phyloP scores from a whole-genome alignment of 2,888 invertebrate species.

The Salpingus planirostris region DNA sequence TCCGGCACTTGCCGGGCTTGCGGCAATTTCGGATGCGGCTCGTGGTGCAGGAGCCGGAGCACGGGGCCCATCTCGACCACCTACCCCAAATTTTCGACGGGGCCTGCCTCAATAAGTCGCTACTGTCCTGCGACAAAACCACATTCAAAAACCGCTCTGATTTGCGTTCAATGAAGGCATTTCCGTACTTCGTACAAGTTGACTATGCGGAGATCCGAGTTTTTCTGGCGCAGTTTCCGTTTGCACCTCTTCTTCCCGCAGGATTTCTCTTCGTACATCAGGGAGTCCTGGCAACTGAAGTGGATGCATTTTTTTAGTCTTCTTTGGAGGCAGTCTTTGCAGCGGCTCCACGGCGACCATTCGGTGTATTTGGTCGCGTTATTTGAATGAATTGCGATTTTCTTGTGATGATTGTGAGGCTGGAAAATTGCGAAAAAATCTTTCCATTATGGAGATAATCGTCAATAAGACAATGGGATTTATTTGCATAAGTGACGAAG shows the following conservation, averaged over 20 bases:
- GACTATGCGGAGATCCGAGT: constrained; percentile 31
- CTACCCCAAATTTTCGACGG: constrained; percentile 52
- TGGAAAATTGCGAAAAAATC: too few species aligned
- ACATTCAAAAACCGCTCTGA: too few species aligned
- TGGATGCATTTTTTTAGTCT: constrained; percentile 65
- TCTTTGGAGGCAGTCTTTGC: constrained; percentile 49
- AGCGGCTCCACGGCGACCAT: constrained; percentile 37
- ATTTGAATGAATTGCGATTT: too few species aligned
- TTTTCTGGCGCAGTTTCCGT: constrained; percentile 37
- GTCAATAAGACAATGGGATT: too few species aligned
- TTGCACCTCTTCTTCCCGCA: constrained; percentile 36
- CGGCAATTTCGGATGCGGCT: constrained; percentile 69
- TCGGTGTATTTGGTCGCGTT: constrained; percentile 15
- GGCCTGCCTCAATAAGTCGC: constrained; percentile 27
- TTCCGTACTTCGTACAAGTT: constrained; percentile 26
- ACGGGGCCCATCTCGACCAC: constrained; percentile 80
- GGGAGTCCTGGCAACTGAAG: constrained; percentile 28
- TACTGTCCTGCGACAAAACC: constrained; percentile 31
- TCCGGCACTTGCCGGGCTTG: constrained; percentile 64
- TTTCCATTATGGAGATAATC: too few species aligned
- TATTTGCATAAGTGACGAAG: too few species aligned
- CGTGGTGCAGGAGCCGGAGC: constrained; percentile 71
- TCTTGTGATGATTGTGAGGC: too few species aligned
- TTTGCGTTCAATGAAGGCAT: too few species aligned
- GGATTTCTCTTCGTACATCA: constrained; percentile 38